A percentile compares a stretch with the other conserved stretches of the same genome.
phyloP scores from a whole-genome alignment of 1,140 invertebrate genomes.

The Brachionus paranguensis region DNA sequence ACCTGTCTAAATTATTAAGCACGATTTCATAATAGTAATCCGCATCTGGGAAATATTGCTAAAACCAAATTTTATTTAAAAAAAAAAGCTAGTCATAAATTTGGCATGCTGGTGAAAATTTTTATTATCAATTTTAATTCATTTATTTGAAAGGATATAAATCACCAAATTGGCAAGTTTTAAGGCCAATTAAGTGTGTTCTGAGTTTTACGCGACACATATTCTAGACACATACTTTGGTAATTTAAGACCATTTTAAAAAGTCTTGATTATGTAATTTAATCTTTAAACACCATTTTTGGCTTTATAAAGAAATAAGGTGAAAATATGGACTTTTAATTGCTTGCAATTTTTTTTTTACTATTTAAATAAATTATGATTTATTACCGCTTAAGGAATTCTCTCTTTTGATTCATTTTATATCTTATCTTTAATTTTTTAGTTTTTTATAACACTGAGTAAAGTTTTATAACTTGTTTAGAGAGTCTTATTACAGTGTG shows the following conservation, averaged over 20 bases:
- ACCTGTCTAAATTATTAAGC: not conserved
- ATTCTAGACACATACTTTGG: not conserved
- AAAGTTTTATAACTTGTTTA: not conserved
- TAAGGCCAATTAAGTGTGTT: not conserved
- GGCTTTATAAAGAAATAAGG: not conserved
- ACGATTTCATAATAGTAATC: not conserved
- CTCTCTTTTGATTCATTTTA: not conserved
- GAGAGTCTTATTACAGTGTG: constrained; percentile 16
- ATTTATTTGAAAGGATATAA: not conserved
- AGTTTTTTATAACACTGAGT: not conserved
- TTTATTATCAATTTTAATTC: not conserved
- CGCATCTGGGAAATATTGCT: not conserved
- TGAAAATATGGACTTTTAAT: not conserved
- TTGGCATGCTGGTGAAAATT: not conserved
- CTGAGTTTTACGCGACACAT: not conserved
- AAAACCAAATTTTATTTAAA: not conserved
- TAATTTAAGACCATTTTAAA: not conserved
- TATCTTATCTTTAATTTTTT: not conserved
- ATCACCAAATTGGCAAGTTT: not conserved
- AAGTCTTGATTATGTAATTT: not conserved
- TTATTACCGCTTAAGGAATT: not conserved
- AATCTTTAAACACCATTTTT: not conserved
- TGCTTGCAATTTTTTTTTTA: not conserved
- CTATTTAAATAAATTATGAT: not conserved
- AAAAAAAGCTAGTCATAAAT: not conserved